phyloP scores from a whole-genome alignment of 2,888 invertebrate species.

The Exocentrus adspersus region DNA sequence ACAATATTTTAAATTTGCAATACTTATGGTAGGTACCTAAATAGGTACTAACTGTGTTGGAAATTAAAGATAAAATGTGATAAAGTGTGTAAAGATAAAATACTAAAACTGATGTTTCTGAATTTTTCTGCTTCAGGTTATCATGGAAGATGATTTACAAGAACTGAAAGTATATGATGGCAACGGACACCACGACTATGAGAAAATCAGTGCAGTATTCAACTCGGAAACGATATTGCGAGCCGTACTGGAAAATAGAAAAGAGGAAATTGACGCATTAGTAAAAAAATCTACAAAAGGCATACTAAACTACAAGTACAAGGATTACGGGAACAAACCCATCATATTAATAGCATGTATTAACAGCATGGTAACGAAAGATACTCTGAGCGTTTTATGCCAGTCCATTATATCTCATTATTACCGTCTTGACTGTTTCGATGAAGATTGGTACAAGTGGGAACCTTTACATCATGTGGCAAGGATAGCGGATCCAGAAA shows the following conservation, averaged over 20 bases:
- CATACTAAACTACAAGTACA: conserved; percentile 10
- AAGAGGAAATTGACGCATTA: conserved; percentile 10
- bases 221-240: conserved; percentile 15
- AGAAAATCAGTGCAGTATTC: background rate
- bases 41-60: too few species aligned
- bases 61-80: too few species aligned
- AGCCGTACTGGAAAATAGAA: conserved; percentile 25
- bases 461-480: conserved; percentile 48
- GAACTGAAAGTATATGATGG: background rate
- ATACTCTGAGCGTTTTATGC: conserved; percentile 17
- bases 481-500: conserved; percentile 34
- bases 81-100: too few species aligned
- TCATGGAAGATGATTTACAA: conserved; percentile 1
- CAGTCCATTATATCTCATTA: conserved; percentile 19
- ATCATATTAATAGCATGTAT: conserved; percentile 36
- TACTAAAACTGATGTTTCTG: too few species aligned
- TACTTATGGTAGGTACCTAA: too few species aligned
- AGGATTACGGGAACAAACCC: conserved; percentile 24
- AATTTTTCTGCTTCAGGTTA: background rate
- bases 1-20: too few species aligned
- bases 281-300: conserved; percentile 17
- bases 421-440: conserved; percentile 30
- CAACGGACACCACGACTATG: background rate
- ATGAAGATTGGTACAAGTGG: conserved; percentile 46
- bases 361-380: background rate